Conservation (phyloP, 2,797 vertebrate species). For the Nyctalus aviator region DNA sequence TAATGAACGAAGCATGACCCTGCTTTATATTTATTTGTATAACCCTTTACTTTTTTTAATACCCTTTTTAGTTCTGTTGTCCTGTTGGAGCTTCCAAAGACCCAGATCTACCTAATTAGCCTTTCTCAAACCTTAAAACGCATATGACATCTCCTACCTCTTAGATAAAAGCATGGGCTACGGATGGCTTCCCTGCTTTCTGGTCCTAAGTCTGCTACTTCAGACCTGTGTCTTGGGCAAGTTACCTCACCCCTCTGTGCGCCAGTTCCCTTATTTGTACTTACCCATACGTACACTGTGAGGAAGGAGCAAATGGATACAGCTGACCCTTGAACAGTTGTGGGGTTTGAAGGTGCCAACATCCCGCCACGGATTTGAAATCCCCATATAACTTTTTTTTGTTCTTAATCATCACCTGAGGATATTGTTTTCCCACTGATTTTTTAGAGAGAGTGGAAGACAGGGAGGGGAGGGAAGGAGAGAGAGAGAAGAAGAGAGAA, state of each 20-base stretch:
- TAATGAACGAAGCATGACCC: background rate
- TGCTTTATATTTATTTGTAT: background rate
- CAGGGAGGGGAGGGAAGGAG: too few species aligned
- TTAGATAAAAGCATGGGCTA: background rate
- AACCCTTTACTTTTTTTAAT: background rate
- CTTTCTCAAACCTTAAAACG: background rate
- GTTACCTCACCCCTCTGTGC: background rate
- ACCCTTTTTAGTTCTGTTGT: background rate
- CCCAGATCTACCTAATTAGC: background rate
- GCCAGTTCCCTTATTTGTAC: background rate
- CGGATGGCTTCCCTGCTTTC: background rate
- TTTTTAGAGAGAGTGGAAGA: too few species aligned
- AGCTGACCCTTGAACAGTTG: background rate
- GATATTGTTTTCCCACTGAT: too few species aligned
- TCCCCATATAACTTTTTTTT: too few species aligned
- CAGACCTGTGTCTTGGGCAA: background rate
- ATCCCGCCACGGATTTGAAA: fast-evolving
- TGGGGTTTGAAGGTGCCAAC: background rate
- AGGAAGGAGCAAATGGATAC: background rate
- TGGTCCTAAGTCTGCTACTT: background rate
- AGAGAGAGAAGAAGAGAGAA: too few species aligned
- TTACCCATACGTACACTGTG: background rate
- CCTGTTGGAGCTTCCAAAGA: background rate
- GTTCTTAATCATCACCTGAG: too few species aligned
- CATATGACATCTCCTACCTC: background rate